Percentiles rank a stretch among this genome's conserved stretches.
Conservation (phyloP, 37 sponge, comb jelly and placozoan species). For the Tethya wilhelma region DNA sequence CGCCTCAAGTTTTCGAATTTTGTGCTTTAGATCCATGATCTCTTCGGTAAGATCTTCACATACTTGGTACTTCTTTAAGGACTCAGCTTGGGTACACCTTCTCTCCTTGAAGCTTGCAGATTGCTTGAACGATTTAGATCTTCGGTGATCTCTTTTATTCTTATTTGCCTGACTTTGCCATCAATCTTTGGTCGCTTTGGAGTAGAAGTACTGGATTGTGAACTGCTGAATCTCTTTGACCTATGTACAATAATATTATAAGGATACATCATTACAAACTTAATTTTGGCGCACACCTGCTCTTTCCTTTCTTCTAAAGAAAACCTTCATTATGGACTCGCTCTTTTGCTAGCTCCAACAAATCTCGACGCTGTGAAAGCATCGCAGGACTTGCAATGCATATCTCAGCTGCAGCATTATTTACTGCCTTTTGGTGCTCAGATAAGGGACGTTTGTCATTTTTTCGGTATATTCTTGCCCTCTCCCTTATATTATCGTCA, state of each 20-base stretch:
- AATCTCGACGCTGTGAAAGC: not conserved
- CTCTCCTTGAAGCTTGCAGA: not conserved
- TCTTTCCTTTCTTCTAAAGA: conserved; percentile 12
- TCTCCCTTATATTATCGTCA: not conserved
- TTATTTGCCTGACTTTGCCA: not conserved
- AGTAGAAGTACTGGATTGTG: not conserved
- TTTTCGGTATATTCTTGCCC: not conserved
- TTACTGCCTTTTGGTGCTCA: not conserved
- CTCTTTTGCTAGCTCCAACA: not conserved
- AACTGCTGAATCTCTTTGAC: not conserved
- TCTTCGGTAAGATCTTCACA: conserved; percentile 16
- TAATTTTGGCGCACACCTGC: not conserved
- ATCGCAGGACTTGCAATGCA: not conserved
- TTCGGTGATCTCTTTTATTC: not conserved
- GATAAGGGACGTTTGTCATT: not conserved
- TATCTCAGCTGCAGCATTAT: conserved; percentile 4
- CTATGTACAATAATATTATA: not conserved
- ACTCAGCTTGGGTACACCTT: not conserved
- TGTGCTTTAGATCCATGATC: not conserved
- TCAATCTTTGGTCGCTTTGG: conserved; percentile 5
- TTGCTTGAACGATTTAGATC: not conserved
- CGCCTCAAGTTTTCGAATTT: not conserved
- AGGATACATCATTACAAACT: not conserved
- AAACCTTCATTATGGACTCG: conserved; percentile 3
- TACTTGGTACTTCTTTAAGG: not conserved